Evolutionary conservation across 2,113 vertebrate species (phyloP), one percentile per base, ranked within the genome.

Genomic region (Rutilus rutilus): DNA sequence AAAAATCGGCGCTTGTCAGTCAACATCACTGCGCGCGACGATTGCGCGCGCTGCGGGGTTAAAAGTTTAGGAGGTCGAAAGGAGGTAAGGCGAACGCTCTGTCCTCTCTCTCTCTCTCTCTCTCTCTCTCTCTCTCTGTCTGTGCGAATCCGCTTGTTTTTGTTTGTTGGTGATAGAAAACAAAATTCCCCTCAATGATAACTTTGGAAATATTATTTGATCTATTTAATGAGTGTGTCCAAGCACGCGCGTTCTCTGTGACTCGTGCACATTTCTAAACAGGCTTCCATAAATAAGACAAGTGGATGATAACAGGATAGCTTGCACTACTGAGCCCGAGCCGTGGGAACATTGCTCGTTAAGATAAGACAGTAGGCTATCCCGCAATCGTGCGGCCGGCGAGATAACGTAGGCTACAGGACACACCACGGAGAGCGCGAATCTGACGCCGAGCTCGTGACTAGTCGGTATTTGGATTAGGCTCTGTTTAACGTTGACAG

Each of bases 51-150:
- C n/a, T n/a, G 64, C 80, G 86, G 89, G 90, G 89, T 91, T 89
- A 85, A 93, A 87, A 91, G 91, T 88, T 90, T 90, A 92, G 84
- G 64, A 87, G 92, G 91, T 93, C 90, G 93, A 39, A 3, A 81
- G 19, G 75, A 87, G 92, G 91, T 89, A 88, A 57, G 27, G 82
- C 76, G 30, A 62, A 3, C 33, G 30, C 74, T 36, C 39, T 21
- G 5, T 36, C 50, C 27, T 27, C 25, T 45, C 36, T 50, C 47
- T 54, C 45, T 82, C 42, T 17, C 50, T 52, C 14, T 71, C 67
- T 59, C 50, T 73, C 45, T 82, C 42, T 17, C 39, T 39, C 36
- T 39, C 39, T 39, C 39, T 39, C 14, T n/a, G 33, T 52, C 4
- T 74, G 5, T 52, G 21, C 17, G 3, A 21, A n/a, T 73, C 23